Evolutionary conservation across 2,113 vertebrate genomes (phyloP), one percentile per base, ranked within the genome.

Genomic region (Mesembrinibis cayennensis): DNA sequence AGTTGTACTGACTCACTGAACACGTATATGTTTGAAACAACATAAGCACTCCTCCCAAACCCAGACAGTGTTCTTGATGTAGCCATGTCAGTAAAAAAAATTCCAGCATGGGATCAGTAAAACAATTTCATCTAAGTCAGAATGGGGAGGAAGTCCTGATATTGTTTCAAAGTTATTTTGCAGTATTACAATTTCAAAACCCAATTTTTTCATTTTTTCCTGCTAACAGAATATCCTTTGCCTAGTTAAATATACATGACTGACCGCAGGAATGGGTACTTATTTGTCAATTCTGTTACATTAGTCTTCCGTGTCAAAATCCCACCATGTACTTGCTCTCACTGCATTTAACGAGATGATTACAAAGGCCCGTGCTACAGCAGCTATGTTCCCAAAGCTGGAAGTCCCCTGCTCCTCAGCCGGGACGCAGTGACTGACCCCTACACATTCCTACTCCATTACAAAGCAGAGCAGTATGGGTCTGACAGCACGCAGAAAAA

Each of bases 371-470:
- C 1, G 0, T 36, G n/a, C 56, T 56, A 11, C 29, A 44, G 66
- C 0, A 3, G 78, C 44, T 82, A 2, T 14, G 52, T 61, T 87
- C 84, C 94, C 90, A 91, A 70, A 61, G 62, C 90, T 96, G 93
- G 84, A 94, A 96, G 93, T 97, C 77, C 89, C 84, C 77, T 10
- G 65, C 52, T 78, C 72, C 91, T 94, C 91, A 90, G 78, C 78
- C 87, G 87, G 73, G 70, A 82, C 1, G 0, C 53, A 76, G 65
- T 10, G 44, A 84, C 65, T 67, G 89, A 96, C 81, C 78, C 65
- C 87, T 56, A 69, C 65, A 27, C 78, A 69, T 85, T 93, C 93
- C 49, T 88, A 36, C 34, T 56, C 81, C 27, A 7, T 90, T 73
- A 87, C 78, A 65, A 56, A 89, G 52, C 36, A 30, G 18, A 72